A percentile compares a stretch with the other conserved stretches of the same genome.
phyloP scores from a whole-genome alignment of 2,888 invertebrate species.

The Amphiduros pacificus region DNA sequence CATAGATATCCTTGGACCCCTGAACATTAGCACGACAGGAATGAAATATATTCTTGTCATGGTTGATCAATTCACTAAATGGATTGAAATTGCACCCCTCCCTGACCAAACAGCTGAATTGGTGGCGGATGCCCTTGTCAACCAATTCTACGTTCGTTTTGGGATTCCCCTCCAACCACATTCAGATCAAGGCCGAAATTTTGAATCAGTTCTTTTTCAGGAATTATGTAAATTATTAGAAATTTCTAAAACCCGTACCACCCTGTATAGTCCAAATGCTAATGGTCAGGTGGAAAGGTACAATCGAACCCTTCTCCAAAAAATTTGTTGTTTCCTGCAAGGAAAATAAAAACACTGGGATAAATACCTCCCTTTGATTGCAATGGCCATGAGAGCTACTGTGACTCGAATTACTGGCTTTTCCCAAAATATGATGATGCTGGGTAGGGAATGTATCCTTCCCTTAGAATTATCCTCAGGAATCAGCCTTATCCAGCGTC shows the following conservation, averaged over 20 bases:
- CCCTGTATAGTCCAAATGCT: background rate
- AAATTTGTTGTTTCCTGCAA: background rate
- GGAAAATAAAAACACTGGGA: background rate
- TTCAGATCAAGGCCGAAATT: background rate
- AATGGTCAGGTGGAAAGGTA: slow-evolving; percentile 4
- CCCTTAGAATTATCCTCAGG: background rate
- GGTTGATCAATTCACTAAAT: background rate
- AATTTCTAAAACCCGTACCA: background rate
- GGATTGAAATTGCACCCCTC: background rate
- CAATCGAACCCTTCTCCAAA: background rate
- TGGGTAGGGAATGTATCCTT: background rate
- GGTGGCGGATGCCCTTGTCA: background rate
- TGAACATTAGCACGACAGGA: background rate
- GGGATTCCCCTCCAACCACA: background rate
- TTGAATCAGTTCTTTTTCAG: background rate
- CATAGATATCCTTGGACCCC: slow-evolving; percentile 3
- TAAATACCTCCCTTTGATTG: background rate
- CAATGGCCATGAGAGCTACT: background rate
- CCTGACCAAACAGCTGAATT: background rate
- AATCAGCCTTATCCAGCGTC: background rate
- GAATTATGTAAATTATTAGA: background rate
- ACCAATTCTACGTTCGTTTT: background rate
- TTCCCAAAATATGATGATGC: background rate
- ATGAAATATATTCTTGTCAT: slow-evolving; percentile 2
- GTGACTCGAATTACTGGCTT: background rate